Base-by-base conservation (phyloP, 2,113 vertebrate species). In the Furnarius figulus region DNA sequence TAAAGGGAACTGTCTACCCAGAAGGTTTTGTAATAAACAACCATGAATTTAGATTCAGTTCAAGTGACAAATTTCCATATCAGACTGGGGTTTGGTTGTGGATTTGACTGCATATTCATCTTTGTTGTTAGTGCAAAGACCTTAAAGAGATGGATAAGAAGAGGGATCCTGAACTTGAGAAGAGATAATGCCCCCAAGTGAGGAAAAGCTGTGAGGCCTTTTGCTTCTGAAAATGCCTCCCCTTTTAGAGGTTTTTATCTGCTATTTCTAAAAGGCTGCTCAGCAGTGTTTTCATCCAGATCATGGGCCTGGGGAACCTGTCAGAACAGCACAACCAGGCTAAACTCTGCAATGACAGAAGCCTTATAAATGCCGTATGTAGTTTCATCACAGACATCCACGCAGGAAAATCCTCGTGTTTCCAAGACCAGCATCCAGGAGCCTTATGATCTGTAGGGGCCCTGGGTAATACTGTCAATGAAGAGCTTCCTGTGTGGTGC, bases 41-140 rank as follows among this genome's bases (percentile, higher is more conserved):
- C 19, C 6, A 4, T 16, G 28, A 63, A 39, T 71, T 80, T 63
- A 90, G 12, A 20, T 72, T 63, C 77, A 17, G 17, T 44, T 94
- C 20, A 37, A 52, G 66, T 24, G 46, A 25, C 42, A 47, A 68
- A 46, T 40, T 76, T 61, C 33, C 22, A 15, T 10, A 18, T 33
- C 33, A 50, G n/a, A 22, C 30, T 63, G 33, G 40, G 55, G 35
- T 59, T 63, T 0, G 2, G 2, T 12, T 59, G 35, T 1, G 1
- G 55, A 59, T 52, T 40, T 67, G 56, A 19, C 31, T 31, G 33
- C 31, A 25, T 63, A 42, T 83, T 85, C 17, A 17, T 23, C 40
- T 70, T 31, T 73, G 12, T 30, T 52, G 13, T n/a, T 61, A 77
- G 18, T 62, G 24, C 46, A 65, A 66, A 27, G 50, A 47, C 14